phyloP scores from a whole-genome alignment of 2,888 invertebrate genomes.

The Drosophila siamana region DNA sequence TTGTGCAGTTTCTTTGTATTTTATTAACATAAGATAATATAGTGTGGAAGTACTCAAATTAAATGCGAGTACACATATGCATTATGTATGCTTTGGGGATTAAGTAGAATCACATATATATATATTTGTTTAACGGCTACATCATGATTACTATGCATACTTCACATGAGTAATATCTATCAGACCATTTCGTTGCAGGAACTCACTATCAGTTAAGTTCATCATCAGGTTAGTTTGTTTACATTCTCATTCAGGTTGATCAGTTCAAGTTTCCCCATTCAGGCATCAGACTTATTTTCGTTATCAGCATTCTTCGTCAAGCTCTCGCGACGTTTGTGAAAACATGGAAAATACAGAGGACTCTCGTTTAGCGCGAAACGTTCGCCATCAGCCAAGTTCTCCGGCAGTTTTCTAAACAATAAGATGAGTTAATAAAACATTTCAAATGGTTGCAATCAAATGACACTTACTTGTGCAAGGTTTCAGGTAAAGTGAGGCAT shows the following conservation, averaged over 20 bases:
- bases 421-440: too few relatives aligned
- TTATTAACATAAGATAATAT: slow-evolving; percentile 11
- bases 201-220: slow-evolving; percentile 50
- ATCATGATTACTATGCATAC: slow-evolving; percentile 65
- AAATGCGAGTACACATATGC: background rate
- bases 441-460: background rate
- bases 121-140: slow-evolving; percentile 38
- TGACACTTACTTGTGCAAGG: slow-evolving; percentile 84
- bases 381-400: slow-evolving; percentile 87
- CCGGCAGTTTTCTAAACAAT: slow-evolving; percentile 86
- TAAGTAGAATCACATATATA: slow-evolving; percentile 4
- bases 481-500: slow-evolving; percentile 88
- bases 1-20: slow-evolving; percentile 7
- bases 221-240: slow-evolving; percentile 65
- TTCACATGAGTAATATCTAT: slow-evolving; percentile 70
- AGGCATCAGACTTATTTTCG: slow-evolving; percentile 64
- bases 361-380: slow-evolving; percentile 86
- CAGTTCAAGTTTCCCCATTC: slow-evolving; percentile 12
- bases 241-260: slow-evolving; percentile 48
- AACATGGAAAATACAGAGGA: slow-evolving; percentile 86
- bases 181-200: slow-evolving; percentile 75
- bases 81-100: background rate
- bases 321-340: slow-evolving; percentile 53
- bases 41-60: background rate
- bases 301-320: slow-evolving; percentile 16